Evolutionary conservation across 2,113 vertebrate genomes (phyloP).

Genomic region (Pionites leucogaster): DNA sequence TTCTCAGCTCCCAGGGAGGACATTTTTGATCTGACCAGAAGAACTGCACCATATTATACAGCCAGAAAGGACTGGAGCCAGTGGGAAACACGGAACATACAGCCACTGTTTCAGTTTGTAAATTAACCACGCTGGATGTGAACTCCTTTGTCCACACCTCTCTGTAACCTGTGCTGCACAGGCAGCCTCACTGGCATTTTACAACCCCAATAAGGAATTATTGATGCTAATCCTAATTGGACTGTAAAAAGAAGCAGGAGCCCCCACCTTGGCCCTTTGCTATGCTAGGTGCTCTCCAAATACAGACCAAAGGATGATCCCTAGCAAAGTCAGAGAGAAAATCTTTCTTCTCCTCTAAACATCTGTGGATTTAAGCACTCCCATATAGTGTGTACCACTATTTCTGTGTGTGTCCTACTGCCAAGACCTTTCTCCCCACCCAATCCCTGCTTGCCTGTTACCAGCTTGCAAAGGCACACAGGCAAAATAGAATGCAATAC

Average conservation of each 20-base stretch:
- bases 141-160: not conserved
- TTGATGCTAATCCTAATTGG: not conserved
- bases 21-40: not conserved
- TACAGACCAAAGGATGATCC: not conserved
- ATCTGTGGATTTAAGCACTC: not conserved
- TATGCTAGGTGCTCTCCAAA: not conserved
- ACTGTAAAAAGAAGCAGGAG: not conserved
- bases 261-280: not conserved
- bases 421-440: not conserved
- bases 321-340: not conserved
- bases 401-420: not conserved
- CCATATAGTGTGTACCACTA: not conserved
- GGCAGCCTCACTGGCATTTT: not conserved
- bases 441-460: not conserved
- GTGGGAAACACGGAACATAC: not conserved
- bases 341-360: not conserved
- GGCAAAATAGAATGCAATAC: not conserved
- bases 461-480: not conserved
- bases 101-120: not conserved
- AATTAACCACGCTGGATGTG: not conserved
- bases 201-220: not conserved
- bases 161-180: not conserved
- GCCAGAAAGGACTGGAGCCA: not conserved
- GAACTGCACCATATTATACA: not conserved
- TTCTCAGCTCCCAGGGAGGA: not conserved